Evolutionary conservation across 2,113 vertebrate genomes (phyloP), one percentile per base, ranked within the genome.

Genomic region (Malurus cyaneus): DNA sequence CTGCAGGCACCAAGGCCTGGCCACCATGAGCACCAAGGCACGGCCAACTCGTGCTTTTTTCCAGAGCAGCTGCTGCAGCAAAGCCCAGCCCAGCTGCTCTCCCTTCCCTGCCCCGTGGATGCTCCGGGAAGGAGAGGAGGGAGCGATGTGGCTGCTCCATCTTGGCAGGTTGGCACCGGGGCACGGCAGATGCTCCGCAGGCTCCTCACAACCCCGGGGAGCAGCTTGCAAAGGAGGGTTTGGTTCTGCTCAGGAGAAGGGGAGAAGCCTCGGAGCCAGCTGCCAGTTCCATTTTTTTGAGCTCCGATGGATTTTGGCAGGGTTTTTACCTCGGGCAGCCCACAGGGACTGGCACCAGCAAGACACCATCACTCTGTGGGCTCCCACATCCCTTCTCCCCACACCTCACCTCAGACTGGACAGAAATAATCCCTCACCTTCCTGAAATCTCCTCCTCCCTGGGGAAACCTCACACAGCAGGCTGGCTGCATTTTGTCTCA

Each of bases 311-410:
- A 11, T 62, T 39, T 11, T 54, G 60, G n/a, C n/a, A 86, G 28
- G 14, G 56, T 12, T 86, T 34, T n/a, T 6, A 18, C 57, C 66
- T 39, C 4, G 0, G 59, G 70, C 18, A 8, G 29, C 67, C 25
- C 47, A 6, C 56, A 23, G 25, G 42, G 28, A 64, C 19, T 15
- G 3, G 54, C 64, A 32, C 31, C 42, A 64, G 44, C 19, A 46
- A 4, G 23, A 44, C 20, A 21, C 19, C 42, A 5, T 41, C 0
- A 0, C 34, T 17, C 54, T 1, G 0, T 3, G n/a, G 14, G 52
- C 54, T 47, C 67, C 54, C 28, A 11, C 54, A 7, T 10, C 67
- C 57, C 65, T 89, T 34, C 34, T 77, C 34, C 49, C 46, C 41
- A 11, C 42, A n/a, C 61, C 53, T n/a, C 9, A 24, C 36, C 56